A percentile compares a stretch with the other conserved stretches of the same genome.
These are phyloP conservation scores for Saccostrea echinata DNA, from an alignment of 1,140 invertebrate genomes.

Conservation along the genomic window DNA sequence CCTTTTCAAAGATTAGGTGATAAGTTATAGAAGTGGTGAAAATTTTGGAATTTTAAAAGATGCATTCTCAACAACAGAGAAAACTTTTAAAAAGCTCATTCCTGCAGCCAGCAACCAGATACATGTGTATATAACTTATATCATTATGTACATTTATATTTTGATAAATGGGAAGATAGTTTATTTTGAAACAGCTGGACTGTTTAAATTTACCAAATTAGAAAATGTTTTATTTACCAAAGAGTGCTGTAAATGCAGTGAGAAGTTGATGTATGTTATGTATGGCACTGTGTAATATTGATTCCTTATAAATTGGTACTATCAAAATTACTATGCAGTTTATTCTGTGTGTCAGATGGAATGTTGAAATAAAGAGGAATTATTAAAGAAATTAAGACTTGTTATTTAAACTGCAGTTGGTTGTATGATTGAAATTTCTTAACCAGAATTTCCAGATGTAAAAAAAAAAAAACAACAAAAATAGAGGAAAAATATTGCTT, in stretches of 20 bases:
- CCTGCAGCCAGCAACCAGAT: neutral
- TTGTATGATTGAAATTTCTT: too few relatives aligned
- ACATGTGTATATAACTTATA: neutral
- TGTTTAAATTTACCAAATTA: neutral
- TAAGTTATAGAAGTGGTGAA: too few relatives aligned
- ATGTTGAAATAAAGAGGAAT: neutral
- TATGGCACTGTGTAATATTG: neutral
- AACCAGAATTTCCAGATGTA: too few relatives aligned
- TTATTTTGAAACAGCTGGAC: constrained; percentile 1
- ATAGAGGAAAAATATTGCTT: too few relatives aligned
- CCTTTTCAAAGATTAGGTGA: too few relatives aligned
- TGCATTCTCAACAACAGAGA: too few relatives aligned
- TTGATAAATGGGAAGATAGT: neutral
- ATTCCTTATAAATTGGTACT: neutral
- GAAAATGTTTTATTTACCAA: neutral
- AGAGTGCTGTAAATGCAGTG: neutral
- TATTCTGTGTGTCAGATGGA: neutral
- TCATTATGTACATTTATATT: neutral
- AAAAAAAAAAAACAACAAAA: too few relatives aligned
- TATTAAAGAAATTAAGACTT: neutral
- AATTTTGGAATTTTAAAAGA: too few relatives aligned
- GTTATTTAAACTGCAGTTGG: neutral
- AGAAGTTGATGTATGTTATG: neutral
- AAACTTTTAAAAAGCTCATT: too few relatives aligned
- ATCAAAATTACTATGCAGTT: constrained; percentile 4